phyloP scores from a whole-genome alignment of 1,140 invertebrate species.

The Eumeta japonica region DNA sequence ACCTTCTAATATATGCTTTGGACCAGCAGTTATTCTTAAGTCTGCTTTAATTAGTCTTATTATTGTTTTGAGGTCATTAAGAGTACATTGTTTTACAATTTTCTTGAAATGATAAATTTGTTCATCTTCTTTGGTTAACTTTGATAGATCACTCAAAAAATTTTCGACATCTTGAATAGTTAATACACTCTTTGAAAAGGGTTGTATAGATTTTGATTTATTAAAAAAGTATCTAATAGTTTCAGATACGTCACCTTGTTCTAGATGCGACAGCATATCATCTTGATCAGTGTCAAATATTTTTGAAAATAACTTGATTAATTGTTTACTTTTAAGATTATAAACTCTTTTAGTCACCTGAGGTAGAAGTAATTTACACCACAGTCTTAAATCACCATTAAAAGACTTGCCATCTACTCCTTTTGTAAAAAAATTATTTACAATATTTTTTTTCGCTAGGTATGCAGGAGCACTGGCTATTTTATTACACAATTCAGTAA shows the following conservation, averaged over 20 bases:
- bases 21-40: conserved; percentile 86
- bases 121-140: conserved; percentile 83
- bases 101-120: conserved; percentile 75
- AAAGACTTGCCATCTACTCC: conserved; percentile 69
- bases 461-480: conserved; percentile 78
- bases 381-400: conserved; percentile 75
- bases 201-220: conserved; percentile 61
- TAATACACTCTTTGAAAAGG: conserved; percentile 69
- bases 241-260: conserved; percentile 87
- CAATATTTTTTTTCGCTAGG: conserved; percentile 75
- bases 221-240: conserved; percentile 83
- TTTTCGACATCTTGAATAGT: conserved; percentile 77
- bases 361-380: conserved; percentile 83
- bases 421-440: conserved; percentile 67
- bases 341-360: conserved; percentile 81
- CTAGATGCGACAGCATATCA: conserved; percentile 82
- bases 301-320: conserved; percentile 84
- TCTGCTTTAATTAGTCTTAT: conserved; percentile 88
- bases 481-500: conserved; percentile 73
- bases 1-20: conserved; percentile 86
- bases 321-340: conserved; percentile 89
- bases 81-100: conserved; percentile 76
- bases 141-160: conserved; percentile 71
- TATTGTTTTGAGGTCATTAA: conserved; percentile 82
- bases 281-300: conserved; percentile 73